A percentile compares a stretch with the other conserved stretches of the same genome.
Evolutionary conservation across 1,140 invertebrate species (phyloP).

Genomic region (Acyrthosiphon pisum): DNA sequence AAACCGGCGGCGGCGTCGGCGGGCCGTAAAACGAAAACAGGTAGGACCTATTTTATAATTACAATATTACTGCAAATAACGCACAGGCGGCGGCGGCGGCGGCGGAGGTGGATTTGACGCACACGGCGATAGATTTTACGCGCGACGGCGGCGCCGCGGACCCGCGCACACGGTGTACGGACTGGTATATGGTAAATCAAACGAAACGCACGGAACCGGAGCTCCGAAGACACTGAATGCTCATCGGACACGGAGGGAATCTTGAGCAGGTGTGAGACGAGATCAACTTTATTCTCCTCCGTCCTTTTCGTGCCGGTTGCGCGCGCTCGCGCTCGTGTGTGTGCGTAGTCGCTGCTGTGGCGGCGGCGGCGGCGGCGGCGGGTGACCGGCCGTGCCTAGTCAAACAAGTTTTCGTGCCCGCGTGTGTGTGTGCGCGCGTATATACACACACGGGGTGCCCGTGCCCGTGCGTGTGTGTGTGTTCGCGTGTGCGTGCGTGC

Average conservation of each 20-base stretch:
- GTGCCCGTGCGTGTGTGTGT: not conserved
- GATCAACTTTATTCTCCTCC: conserved; percentile 48
- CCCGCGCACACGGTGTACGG: not conserved
- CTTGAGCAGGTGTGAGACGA: conserved; percentile 53
- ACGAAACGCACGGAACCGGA: conserved; percentile 52
- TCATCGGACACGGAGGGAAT: conserved; percentile 49
- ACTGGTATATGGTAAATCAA: not conserved
- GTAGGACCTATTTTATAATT: not conserved
- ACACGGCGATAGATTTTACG: not conserved
- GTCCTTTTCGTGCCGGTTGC: conserved; percentile 8
- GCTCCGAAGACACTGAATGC: conserved; percentile 55
- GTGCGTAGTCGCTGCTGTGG: not conserved
- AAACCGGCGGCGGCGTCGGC: not conserved
- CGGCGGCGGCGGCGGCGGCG: not conserved
- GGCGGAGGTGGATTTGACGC: not conserved
- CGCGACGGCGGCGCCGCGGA: not conserved
- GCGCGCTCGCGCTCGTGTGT: not conserved
- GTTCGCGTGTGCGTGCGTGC: not conserved
- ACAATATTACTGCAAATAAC: not conserved
- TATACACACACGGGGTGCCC: not conserved
- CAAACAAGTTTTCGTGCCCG: conserved; percentile 51
- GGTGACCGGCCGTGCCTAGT: conserved; percentile 48
- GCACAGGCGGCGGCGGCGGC: not conserved
- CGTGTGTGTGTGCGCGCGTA: not conserved
- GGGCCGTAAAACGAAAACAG: not conserved